A percentile compares a stretch with the other conserved stretches of the same genome.
Evolutionary conservation across 2,113 vertebrate genomes (phyloP).

Genomic region (Tupaia chinensis): DNA sequence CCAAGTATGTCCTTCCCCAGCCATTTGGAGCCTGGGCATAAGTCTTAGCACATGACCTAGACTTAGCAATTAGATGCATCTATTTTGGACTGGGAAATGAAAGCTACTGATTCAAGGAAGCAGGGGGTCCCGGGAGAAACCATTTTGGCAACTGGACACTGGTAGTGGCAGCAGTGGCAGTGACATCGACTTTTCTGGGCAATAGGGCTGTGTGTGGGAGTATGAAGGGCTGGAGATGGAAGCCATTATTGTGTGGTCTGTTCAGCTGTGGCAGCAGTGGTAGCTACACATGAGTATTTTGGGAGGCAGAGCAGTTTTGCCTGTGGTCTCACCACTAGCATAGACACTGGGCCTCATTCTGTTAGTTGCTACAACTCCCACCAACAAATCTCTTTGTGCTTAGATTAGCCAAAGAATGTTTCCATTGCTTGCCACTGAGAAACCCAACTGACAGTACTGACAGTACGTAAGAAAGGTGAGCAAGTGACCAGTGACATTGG

Average conservation of each 20-base stretch:
- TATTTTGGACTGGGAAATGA: background rate
- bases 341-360: background rate
- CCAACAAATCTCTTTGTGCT: background rate
- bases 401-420: background rate
- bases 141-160: background rate
- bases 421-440: background rate
- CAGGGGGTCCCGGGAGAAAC: background rate
- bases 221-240: background rate
- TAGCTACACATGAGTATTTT: background rate
- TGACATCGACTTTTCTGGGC: background rate
- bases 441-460: background rate
- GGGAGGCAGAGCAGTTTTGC: background rate
- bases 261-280: background rate
- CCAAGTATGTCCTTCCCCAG: background rate
- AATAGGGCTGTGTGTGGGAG: background rate
- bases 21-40: background rate
- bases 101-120: background rate
- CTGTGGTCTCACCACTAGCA: background rate
- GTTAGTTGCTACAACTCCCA: background rate
- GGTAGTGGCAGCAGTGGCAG: background rate
- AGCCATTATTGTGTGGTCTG: background rate
- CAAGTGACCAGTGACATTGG: background rate
- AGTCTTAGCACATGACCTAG: background rate
- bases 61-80: background rate
- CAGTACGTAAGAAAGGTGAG: background rate